Evolutionary conservation across 2,113 vertebrate genomes (phyloP), one percentile per base, ranked within the genome.

Genomic region (Mastomys natalensis): DNA sequence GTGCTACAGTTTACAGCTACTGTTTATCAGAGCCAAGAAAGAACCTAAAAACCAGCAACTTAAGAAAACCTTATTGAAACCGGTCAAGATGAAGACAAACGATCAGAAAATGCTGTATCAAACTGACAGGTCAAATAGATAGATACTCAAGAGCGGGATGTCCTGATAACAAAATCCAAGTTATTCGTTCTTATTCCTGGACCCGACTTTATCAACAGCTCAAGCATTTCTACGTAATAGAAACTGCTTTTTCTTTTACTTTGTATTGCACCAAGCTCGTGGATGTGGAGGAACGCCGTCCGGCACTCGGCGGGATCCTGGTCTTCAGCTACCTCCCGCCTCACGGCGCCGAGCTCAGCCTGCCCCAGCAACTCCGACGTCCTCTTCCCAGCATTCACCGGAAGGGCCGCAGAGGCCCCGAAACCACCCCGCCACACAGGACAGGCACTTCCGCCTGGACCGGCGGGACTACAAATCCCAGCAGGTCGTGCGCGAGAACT

Each of bases 381-480:
- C 53, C 37, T 40, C 29, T 73, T 22, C 19, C n/a, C 43, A 5
- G 55, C 73, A 53, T 66, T 70, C 31, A 29, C 40, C 66, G 66
- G 5, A 22, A 51, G 0, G 40, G 88, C 81, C 73, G 8, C 22
- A 74, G 26, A 73, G 51, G 48, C 34, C 77, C 22, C 2, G 0
- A 60, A 1, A 37, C 34, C 76, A 9, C 84, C 0, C 2, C 37
- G 31, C 12, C 45, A 6, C 26, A 2, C 45, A 37, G 62, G 26
- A 34, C 17, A 11, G 43, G 90, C 31, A 95, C 85, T 95, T 97
- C 97, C 95, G 93, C 16, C 45, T 51, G 24, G 21, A 45, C 64
- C 31, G 0, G 31, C 1, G 1, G 19, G 70, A 97, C 98, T 97
- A 96, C 98, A 93, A 86, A n/a, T 95, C 95, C 98, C 97, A 66